phyloP scores from a whole-genome alignment of 2,113 vertebrate species.

The Opisthocomus hoazin region DNA sequence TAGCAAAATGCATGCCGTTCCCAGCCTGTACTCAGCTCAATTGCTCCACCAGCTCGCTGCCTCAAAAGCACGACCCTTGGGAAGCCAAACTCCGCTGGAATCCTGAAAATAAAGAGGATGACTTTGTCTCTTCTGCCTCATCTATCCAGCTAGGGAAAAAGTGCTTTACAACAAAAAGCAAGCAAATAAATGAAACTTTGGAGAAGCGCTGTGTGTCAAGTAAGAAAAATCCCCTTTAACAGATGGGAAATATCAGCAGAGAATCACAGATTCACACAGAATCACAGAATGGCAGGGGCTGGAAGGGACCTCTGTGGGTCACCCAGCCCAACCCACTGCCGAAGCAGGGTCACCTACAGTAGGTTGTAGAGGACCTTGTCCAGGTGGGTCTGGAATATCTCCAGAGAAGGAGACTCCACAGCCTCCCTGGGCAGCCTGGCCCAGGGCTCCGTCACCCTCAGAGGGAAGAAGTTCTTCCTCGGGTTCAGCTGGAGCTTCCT shows the following conservation, averaged over 20 bases:
- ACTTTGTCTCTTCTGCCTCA: background rate
- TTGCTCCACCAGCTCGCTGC: background rate
- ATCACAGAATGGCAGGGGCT: too few relatives aligned
- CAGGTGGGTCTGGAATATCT: too few relatives aligned
- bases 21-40: background rate
- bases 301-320: too few relatives aligned
- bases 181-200: background rate
- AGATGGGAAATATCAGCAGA: background rate
- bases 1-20: rapidly evolving
- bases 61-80: background rate
- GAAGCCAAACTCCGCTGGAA: background rate
- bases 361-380: too few relatives aligned
- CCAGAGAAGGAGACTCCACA: too few relatives aligned
- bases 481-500: too few relatives aligned
- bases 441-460: too few relatives aligned
- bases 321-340: too few relatives aligned
- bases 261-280: too few relatives aligned
- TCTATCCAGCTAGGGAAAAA: background rate
- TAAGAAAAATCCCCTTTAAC: background rate
- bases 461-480: too few relatives aligned
- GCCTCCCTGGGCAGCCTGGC: too few relatives aligned
- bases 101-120: background rate
- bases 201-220: background rate
- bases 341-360: too few relatives aligned
- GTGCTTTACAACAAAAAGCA: background rate